Base-by-base conservation (phyloP, 2,888 invertebrate species). In the Campoletis raptor region DNA sequence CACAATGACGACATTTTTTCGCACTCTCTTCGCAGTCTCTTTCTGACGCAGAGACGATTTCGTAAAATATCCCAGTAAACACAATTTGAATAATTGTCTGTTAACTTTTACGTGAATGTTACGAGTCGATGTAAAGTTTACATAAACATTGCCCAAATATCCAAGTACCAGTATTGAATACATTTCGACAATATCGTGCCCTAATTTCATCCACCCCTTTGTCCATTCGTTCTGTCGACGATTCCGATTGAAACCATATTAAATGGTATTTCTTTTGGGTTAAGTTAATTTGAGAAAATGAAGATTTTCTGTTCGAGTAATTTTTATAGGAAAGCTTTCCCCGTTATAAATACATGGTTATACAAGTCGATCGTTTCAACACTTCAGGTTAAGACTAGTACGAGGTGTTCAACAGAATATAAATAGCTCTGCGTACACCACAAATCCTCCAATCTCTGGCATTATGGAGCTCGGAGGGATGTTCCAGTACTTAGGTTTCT, bases 31-130 rank as follows among this genome's bases (percentile, higher is more conserved):
- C 57, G n/a, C 1, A 8, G 8, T 15, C 57, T 8, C 18, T 18
- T 36, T 57, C 57, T 30, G 72, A 81, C 61, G 57, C 84, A 24
- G 87, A 24, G 87, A 69, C 79, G 61, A 69, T 81, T 80, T 21
- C 1, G 24, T 48, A 67, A 0, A 40, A 36, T 30, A 30, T 30
- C 30, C 30, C 30, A 30, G 1, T 30, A 30, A 30, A 30, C 30
- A 30, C 3, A 30, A n/a, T n/a, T n/a, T n/a, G n/a, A n/a, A n/a
- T n/a, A 30, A 30, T 3, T 30, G 30, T 30, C 30, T 30, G 30
- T 1, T 3, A 30, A 30, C 30, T 30, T 30, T 30, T 1, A 30
- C 30, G 30, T 30, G 3, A 30, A 30, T 30, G 1, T 3, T 1
- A 30, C 30, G 30, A 30, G 30, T 30, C 30, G 30, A 30, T 30